phyloP scores from a whole-genome alignment of 2,113 vertebrate species.

The Tor tambroides region DNA sequence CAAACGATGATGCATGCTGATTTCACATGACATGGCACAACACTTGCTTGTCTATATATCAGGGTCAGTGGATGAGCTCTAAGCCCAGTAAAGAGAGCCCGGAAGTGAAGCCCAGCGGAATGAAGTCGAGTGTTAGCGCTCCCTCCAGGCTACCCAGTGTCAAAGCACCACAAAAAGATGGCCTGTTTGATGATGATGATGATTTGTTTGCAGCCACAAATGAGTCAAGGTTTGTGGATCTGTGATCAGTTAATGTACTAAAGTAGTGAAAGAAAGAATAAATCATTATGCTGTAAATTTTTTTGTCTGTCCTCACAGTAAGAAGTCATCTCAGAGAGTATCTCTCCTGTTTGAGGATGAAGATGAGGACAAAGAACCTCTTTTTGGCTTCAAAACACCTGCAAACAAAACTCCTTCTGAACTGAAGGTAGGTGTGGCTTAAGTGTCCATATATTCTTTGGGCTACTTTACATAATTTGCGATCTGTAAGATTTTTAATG shows the following conservation, averaged over 20 bases:
- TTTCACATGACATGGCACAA: not conserved
- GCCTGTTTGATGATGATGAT: constrained; percentile 83
- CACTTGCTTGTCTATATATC: constrained; percentile 59
- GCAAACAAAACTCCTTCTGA: constrained; percentile 60
- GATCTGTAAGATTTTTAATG: no score
- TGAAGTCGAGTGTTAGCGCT: constrained; percentile 73
- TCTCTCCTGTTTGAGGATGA: constrained; percentile 92
- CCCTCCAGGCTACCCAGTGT: constrained; percentile 70
- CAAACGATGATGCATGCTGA: not conserved
- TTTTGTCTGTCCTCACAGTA: constrained; percentile 61
- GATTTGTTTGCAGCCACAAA: constrained; percentile 88
- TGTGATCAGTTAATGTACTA: not conserved
- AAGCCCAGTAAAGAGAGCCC: constrained; percentile 66
- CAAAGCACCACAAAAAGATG: constrained; percentile 74
- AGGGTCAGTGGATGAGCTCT: constrained; percentile 85
- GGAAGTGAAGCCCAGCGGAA: constrained; percentile 66
- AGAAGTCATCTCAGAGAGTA: constrained; percentile 82
- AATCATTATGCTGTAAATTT: constrained; percentile 8
- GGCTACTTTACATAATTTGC: not conserved
- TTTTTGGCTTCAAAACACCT: constrained; percentile 78
- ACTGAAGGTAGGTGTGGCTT: constrained; percentile 31
- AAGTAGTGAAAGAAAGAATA: not conserved
- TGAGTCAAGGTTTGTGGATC: constrained; percentile 78
- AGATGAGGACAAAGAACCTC: constrained; percentile 72
- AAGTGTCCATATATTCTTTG: not conserved